Base-by-base conservation (phyloP, 2,113 vertebrate species). In the Desmodus rotundus region DNA sequence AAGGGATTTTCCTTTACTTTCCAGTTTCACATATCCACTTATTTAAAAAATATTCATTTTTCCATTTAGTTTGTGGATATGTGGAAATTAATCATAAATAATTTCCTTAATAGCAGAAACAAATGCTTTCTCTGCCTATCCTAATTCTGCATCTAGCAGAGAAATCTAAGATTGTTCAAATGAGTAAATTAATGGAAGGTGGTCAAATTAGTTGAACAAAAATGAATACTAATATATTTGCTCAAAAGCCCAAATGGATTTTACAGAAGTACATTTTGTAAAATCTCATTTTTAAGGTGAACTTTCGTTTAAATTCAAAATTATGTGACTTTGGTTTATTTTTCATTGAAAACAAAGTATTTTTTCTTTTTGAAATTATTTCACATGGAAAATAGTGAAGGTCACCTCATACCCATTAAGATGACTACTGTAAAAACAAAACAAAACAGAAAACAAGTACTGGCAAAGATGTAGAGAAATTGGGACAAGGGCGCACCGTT, bases 331-430 rank as follows among this genome's bases (percentile, higher is more conserved):
- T 90, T 72, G 33, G 33, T 36, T 91, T 3, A 85, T 9, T 86
- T 91, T 70, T 15, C 22, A 84, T 36, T 80, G 36, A 61, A 81
- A 86, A 50, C 45, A 88, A 93, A 89, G 15, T 61, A 38, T 47
- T 89, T 74, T 94, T 86, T 33, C 58, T 65, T 80, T 76, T 33
- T 89, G 56, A 78, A 89, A 89, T 65, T 58, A 85, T 52, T 87
- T 92, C 58, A 70, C 33, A 70, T 76, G 82, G 82, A 94, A 93
- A 93, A 38, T 72, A 70, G 54, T 78, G 88, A 52, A 88, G 78
- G 68, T 77, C 33, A 70, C 4, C 67, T 92, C 76, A 61, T 0
- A 47, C 22, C 17, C 78, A 80, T 50, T 85, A 74, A 38, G 36
- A 72, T 45, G 47, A 50, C 76, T 89, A 61, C n/a, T n/a, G 84